Evolutionary conservation across 2,797 vertebrate genomes (phyloP), one percentile per base, ranked within the genome.

Genomic region (Falco novaeseelandiae): DNA sequence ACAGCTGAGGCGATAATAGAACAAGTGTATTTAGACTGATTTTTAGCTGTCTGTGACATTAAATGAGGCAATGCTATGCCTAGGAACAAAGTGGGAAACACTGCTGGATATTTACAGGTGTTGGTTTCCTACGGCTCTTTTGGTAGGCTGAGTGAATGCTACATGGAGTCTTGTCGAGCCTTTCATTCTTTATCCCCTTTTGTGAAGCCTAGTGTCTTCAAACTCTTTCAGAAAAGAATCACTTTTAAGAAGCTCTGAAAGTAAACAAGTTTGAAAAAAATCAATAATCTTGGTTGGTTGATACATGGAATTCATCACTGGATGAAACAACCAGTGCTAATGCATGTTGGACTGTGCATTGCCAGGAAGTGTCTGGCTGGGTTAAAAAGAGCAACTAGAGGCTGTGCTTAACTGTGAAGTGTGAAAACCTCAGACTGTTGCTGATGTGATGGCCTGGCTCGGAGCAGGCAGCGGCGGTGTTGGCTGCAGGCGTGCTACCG

Each of bases 41-140:
- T 83, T 91, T 83, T 82, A 85, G n/a, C 69, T 82, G 36, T 77
- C 40, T 77, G 19, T 69, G 83, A 40, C 82, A 86, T 55, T 89
- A 90, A 87, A 87, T 21, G 46, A 92, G 51, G 29, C 62, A 90
- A 48, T 44, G 46, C 42, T 80, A 34, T 57, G 74, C 78, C 52
- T 91, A 86, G 70, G 95, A 95, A 91, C 48, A 66, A 86, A 58
- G 42, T 19, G 42, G 38, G 48, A 77, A 93, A 52, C 44, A 30
- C 59, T 91, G 44, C 77, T 62, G 76, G 61, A 20, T 96, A 83
- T 95, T 91, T 96, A 72, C 86, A 91, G 76, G 61, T 91, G 42
- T 90, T 94, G 52, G 44, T 61, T 94, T 96, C 85, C 79, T 78
- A 14, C 48, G 65, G 76, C n/a, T 96, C 58, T 84, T 94, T 94